These are phyloP conservation scores for Sebastes taczanowskii DNA, from an alignment of 2,797 vertebrate species.

Conservation along the genomic window DNA sequence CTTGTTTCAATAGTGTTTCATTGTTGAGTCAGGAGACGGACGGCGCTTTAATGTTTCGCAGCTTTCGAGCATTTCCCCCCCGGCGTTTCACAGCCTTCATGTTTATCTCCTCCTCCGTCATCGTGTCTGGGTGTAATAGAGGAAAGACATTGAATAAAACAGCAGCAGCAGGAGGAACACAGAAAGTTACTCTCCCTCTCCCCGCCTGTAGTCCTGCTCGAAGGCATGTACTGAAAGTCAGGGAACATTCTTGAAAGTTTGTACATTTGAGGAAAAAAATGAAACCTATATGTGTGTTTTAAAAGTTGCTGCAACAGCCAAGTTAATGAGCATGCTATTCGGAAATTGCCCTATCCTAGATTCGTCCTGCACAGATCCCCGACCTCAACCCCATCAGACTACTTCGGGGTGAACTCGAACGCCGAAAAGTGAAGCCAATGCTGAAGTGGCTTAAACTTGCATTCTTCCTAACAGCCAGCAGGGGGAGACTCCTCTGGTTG, in stretches of 20 bases:
- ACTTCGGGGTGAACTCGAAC: accelerated
- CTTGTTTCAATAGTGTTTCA: constrained; percentile 16
- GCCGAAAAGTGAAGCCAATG: neutral
- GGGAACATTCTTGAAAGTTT: neutral
- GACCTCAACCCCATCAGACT: neutral
- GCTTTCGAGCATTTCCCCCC: neutral
- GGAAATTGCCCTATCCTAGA: too few species aligned
- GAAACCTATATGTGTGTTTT: neutral
- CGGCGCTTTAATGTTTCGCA: constrained; percentile 16
- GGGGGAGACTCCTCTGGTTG: neutral
- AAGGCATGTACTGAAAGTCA: neutral
- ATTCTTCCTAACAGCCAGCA: neutral
- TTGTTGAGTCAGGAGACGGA: constrained; percentile 24
- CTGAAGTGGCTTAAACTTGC: neutral
- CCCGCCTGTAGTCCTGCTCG: neutral
- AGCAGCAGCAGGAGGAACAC: neutral
- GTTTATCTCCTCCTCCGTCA: constrained; percentile 22
- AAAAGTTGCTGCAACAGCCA: too few species aligned
- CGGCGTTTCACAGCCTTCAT: neutral
- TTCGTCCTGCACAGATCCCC: neutral
- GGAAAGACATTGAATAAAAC: neutral
- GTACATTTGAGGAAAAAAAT: neutral
- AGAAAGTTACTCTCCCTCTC: neutral
- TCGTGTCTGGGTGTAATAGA: constrained; percentile 14
- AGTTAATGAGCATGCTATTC: too few species aligned